Evolutionary conservation across 2,113 vertebrate genomes (phyloP), one percentile per base, ranked within the genome.

Genomic region (Donacobius atricapilla): DNA sequence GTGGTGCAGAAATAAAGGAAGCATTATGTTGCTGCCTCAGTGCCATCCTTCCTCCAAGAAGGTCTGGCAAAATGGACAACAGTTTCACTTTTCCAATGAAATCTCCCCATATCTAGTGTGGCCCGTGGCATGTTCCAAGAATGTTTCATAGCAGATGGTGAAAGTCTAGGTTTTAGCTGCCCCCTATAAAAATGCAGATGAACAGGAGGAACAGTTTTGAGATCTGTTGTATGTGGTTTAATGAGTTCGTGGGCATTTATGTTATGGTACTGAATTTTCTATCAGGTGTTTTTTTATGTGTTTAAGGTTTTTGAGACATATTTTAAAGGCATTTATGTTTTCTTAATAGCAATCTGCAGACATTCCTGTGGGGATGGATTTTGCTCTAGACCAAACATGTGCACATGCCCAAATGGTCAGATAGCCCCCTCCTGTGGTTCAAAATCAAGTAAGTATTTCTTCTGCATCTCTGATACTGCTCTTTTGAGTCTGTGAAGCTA

Each of bases 331-430:
- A 20, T 61, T 96, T 94, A 75, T 96, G 35, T 93, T 92, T 91
- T 87, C 93, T 98, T 92, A 94, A 72, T 97, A 99, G 99, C 99
- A 22, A 99, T 99, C 96, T 99, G 99, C 97, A 98, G 99, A 95
- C 99, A 99, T 98, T 98, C 99, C 83, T 99, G 99, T 97, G 99
- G 99, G 95, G 99, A 99, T 93, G 99, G 99, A 94, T 99, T 99
- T 98, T 99, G 99, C 97, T 99, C 99, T 96, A 99, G 99, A 98
- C 99, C 99, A 96, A 99, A 99, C 98, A 99, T 99, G 98, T 99
- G 99, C 98, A 99, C 99, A 79, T 99, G 99, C 94, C 99, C 99
- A 66, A 99, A 93, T 73, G 99, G 99, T 97, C 99, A 99, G 98
- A 99, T 99, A 92, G 95, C 99, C 86, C 97, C 99, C 84, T 99